These are phyloP conservation scores for Carapus acus DNA, from an alignment of 2,797 vertebrate genomes.

Conservation along the genomic window DNA sequence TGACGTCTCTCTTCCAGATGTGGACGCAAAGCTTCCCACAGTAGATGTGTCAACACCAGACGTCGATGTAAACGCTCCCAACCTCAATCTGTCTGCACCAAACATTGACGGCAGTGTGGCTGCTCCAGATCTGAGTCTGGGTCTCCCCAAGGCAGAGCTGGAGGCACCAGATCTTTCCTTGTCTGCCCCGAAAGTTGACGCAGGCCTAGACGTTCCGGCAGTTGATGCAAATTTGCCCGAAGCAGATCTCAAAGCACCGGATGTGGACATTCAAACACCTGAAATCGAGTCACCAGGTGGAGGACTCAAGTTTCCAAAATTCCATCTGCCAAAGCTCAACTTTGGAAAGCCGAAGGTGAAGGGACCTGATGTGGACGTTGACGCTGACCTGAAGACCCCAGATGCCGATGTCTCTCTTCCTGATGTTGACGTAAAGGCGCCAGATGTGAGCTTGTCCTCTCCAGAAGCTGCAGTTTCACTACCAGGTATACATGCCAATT, in stretches of 20 bases:
- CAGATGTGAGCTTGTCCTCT: conserved; percentile 27
- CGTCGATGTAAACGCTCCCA: conserved; percentile 42
- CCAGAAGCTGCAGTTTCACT: conserved; percentile 32
- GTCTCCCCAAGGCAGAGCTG: conserved; percentile 21
- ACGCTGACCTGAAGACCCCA: conserved; percentile 36
- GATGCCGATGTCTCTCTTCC: conserved; percentile 29
- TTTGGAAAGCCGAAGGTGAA: conserved; percentile 31
- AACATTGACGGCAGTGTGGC: conserved; percentile 20
- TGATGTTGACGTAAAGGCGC: conserved; percentile 6
- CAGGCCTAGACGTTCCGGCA: conserved; percentile 35
- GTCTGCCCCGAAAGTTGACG: conserved; percentile 47
- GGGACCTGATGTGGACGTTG: conserved; percentile 34
- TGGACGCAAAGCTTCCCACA: conserved; percentile 41
- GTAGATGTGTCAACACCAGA: conserved; percentile 30
- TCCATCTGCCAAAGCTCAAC: conserved; percentile 40
- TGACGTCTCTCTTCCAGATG: conserved; percentile 26
- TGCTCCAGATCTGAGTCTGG: conserved; percentile 29
- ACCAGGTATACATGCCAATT: conserved; percentile 37
- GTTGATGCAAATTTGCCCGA: conserved; percentile 31
- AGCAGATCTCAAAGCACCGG: conserved; percentile 16
- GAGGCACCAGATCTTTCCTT: conserved; percentile 45
- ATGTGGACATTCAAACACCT: conserved; percentile 34
- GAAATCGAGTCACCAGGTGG: conserved; percentile 3
- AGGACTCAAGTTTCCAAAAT: conserved; percentile 34
- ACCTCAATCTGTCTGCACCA: conserved; percentile 19